These are phyloP conservation scores for Zaprionus ghesquierei DNA, from an alignment of 1,140 invertebrate genomes.

Conservation along the genomic window DNA sequence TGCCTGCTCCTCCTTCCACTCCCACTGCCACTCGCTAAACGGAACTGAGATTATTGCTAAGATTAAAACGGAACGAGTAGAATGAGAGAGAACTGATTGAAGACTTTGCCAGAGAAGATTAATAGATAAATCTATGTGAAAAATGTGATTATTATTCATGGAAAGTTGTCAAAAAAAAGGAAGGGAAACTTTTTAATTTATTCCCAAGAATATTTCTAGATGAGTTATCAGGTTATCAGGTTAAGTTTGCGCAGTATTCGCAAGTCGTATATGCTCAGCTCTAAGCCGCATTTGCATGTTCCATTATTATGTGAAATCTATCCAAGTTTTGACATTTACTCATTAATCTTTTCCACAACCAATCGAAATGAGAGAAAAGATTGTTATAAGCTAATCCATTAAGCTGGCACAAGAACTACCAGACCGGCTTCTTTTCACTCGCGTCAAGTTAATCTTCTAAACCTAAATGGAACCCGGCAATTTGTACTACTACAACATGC, in stretches of 20 bases:
- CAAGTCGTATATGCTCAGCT: neutral
- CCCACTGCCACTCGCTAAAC: too few species aligned
- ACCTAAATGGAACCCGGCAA: conserved; percentile 31
- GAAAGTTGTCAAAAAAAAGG: neutral
- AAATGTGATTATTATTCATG: neutral
- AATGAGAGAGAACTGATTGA: conserved; percentile 7
- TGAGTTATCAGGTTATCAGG: neutral
- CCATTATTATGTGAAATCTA: conserved; percentile 14
- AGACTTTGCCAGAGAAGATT: neutral
- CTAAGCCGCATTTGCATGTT: neutral
- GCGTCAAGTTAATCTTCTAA: conserved; percentile 11
- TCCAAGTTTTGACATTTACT: conserved; percentile 16
- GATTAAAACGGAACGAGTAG: neutral
- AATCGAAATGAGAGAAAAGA: neutral
- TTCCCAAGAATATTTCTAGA: neutral
- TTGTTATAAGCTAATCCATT: conserved; percentile 19
- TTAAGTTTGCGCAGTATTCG: too few species aligned
- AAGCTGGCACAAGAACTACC: neutral
- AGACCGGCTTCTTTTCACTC: neutral
- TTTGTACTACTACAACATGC: conserved; percentile 35
- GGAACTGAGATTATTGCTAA: conserved; percentile 10
- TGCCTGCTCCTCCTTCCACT: neutral
- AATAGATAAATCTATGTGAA: neutral
- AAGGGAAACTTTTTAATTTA: neutral
- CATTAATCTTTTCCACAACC: conserved; percentile 21